These are phyloP conservation scores for Rhea pennata DNA, from an alignment of 2,113 vertebrate genomes.

Conservation along the genomic window DNA sequence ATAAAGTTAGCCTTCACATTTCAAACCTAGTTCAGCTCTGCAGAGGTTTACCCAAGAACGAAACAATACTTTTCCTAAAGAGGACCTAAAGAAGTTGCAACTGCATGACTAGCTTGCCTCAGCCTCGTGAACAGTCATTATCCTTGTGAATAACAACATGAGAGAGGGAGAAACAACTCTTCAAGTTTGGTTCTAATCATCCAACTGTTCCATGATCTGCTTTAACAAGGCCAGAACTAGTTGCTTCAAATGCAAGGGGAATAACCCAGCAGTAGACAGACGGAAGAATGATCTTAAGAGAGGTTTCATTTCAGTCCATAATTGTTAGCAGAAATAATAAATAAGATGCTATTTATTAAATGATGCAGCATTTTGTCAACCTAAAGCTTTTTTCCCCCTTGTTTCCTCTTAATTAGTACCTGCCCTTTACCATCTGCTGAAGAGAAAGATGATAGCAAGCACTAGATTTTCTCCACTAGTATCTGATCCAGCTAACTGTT, in stretches of 20 bases:
- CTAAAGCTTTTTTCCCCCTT: not conserved
- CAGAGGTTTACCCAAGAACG: not conserved
- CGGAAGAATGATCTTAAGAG: conserved; percentile 42
- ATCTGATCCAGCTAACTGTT: conserved; percentile 44
- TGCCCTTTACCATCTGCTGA: conserved; percentile 61
- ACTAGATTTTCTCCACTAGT: conserved; percentile 27
- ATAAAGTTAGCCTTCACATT: not conserved
- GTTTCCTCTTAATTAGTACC: conserved; percentile 50
- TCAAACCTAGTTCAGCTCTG: not conserved
- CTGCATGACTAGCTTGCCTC: not conserved
- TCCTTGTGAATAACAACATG: not conserved
- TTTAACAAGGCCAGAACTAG: not conserved
- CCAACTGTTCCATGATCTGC: not conserved
- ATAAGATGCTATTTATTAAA: conserved; percentile 42
- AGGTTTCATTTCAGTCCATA: conserved; percentile 39
- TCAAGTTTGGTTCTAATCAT: not conserved
- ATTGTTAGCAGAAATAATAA: conserved; percentile 53
- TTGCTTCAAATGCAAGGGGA: not conserved
- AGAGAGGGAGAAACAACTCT: not conserved
- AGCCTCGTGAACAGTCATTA: not conserved
- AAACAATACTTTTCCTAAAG: not conserved
- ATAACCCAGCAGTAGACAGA: conserved; percentile 45
- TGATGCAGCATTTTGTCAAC: not conserved
- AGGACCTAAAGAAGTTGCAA: not conserved
- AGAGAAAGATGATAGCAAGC: not conserved